Base-by-base conservation (phyloP, 2,797 vertebrate genomes). In the Scomberomorus guttatus region DNA sequence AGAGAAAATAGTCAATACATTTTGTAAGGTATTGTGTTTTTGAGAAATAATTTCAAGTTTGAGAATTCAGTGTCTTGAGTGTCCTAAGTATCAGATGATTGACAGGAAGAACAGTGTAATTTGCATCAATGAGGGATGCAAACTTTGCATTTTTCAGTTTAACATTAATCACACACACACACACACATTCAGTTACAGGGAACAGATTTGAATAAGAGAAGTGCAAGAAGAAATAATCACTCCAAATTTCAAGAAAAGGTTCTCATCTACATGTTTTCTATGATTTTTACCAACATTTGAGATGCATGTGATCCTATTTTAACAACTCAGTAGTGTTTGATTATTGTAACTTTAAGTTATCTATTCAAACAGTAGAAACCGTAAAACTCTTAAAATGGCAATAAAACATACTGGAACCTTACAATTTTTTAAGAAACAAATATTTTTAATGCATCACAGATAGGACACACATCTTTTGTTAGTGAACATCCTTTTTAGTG, bases 201-300 rank as follows among this genome's bases (percentile, higher is more conserved):
- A 6, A 24, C 18, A 10, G 10, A 66, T 50, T 37, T 48, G 48
- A 46, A 58, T 17, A 20, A 66, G 46, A 22, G 22, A 2, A 42
- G 55, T 25, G 14, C 46, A 6, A 55, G 20, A 54, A 25, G 46
- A 24, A 34, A 59, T 44, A 59, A 75, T 75, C 24, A 59, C 24
- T 44, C 18, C 25, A 51, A 10, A 25, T 6, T 64, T 67, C 3
- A 54, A 32, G 34, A 54, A 52, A 25, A 44, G 2, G 15, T 14
- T 52, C 39, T 42, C 32, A 17, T 50, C 5, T 50, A 1, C 10
- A 0, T 37, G 52, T 66, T 39, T 51, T 32, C 15, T 17, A 13
- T 29, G n/a, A 46, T 66, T 42, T 57, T 60, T 17, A 54, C 10
- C 10, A 13, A 8, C 55, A 29, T 72, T 52, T 24, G 51, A 34